Conservation (phyloP, 2,113 vertebrate genomes). For the Mobula birostris region DNA sequence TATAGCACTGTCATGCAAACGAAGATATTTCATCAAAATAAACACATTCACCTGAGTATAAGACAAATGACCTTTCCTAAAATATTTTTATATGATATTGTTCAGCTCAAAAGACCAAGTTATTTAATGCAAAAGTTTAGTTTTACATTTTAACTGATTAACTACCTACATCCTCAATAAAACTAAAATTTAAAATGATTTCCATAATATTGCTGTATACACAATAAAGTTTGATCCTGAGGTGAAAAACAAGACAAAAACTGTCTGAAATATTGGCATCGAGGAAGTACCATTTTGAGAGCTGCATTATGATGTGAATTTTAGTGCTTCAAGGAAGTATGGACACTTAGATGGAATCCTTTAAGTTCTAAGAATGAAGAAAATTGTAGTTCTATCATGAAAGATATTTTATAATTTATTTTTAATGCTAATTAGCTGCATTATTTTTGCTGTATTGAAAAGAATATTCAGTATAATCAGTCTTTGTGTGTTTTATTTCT, state of each 20-base stretch:
- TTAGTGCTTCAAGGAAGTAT: background rate
- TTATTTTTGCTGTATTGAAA: background rate
- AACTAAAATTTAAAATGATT: background rate
- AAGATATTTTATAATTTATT: no score
- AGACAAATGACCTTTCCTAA: background rate
- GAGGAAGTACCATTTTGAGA: background rate
- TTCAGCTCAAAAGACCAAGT: background rate
- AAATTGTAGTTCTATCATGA: background rate
- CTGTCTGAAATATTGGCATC: background rate
- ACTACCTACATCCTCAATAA: background rate
- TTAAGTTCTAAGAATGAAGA: background rate
- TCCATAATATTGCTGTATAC: background rate
- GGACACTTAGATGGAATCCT: background rate
- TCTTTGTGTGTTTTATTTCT: background rate
- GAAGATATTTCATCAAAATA: background rate
- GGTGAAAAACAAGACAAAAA: background rate
- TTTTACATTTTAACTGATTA: background rate
- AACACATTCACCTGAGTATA: background rate
- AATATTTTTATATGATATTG: background rate
- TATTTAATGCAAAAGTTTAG: background rate
- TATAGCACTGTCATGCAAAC: background rate
- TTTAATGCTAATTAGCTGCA: background rate
- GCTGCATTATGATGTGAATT: background rate
- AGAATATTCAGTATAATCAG: background rate
- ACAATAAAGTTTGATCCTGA: background rate